phyloP scores from a whole-genome alignment of 2,888 invertebrate genomes.

The Synergus umbraculus region DNA sequence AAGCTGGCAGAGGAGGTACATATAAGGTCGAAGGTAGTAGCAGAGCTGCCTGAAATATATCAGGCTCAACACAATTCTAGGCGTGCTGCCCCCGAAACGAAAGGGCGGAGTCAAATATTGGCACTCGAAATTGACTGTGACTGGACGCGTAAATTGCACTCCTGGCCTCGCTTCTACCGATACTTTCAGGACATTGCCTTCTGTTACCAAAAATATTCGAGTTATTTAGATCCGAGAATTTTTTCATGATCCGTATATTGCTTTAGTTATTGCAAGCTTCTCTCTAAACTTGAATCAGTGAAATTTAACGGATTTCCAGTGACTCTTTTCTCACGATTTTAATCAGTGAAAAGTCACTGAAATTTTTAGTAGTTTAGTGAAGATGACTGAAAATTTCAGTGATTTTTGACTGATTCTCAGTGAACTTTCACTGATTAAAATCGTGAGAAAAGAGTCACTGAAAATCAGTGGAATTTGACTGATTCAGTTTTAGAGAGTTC shows the following conservation, averaged over 20 bases:
- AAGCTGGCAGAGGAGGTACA: constrained; percentile 16
- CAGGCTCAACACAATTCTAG: constrained; percentile 33
- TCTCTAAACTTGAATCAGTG: too few species aligned
- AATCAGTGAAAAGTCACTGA: too few species aligned
- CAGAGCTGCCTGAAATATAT: constrained; percentile 37
- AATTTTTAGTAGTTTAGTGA: too few species aligned
- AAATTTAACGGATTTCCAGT: too few species aligned
- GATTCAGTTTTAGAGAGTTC: too few species aligned
- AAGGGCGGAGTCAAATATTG: constrained; percentile 57
- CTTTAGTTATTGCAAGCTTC: not conserved
- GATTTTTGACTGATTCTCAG: too few species aligned
- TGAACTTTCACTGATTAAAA: too few species aligned
- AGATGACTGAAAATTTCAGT: too few species aligned
- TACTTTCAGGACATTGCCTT: constrained; percentile 37
- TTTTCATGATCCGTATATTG: not conserved
- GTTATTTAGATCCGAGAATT: not conserved
- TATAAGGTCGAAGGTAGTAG: constrained; percentile 19
- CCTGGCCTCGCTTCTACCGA: constrained; percentile 46
- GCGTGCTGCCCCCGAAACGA: constrained; percentile 37
- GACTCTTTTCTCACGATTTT: too few species aligned
- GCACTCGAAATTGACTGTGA: constrained; percentile 57
- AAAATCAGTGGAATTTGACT: too few species aligned
- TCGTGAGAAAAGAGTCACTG: too few species aligned
- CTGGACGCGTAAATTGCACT: constrained; percentile 54
- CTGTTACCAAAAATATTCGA: constrained; percentile 14